Base-by-base conservation (phyloP, 2,888 invertebrate genomes). In the Ellobium chinense region DNA sequence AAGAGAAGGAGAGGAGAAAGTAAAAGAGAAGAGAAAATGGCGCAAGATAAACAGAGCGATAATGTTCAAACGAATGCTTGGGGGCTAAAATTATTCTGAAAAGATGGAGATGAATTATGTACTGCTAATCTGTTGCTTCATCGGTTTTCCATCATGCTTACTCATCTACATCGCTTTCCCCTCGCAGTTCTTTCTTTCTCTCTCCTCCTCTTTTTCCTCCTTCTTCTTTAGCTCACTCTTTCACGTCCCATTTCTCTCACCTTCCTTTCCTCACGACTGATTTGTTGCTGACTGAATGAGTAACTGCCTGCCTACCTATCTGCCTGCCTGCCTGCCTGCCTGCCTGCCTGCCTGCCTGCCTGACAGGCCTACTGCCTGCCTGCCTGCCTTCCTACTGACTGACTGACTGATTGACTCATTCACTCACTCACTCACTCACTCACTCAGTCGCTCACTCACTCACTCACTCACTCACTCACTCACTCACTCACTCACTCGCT, bases 401-500 rank as follows among this genome's bases (percentile, higher is more conserved):
- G 9, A 12, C 46, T 60, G 27, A 18, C 24, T 24, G 5, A 14
- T 5, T 60, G 5, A 9, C 60, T 24, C 60, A 7, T 60, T 21
- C 27, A 60, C 60, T 60, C 34, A 7, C 60, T 24, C 36, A 58
- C 34, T 2, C 60, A 29, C 58, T 56, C 34, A 29, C 72, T 18
- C 70, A 14, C 56, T 36, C 56, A 54, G 54, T 34, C 70, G 29
- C 56, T 4, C 54, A 70, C 29, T 21, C 27, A 70, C 56, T 24
- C 70, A 70, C 70, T 21, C 56, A 56, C 27, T 9, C 70, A 70
- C 70, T 7, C 68, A 68, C 63, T n/a, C 68, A 68, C 37, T 12
- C 68, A 68, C 68, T 12, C 68, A 68, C 68, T 12, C 34, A n/a
- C n/a, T n/a, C n/a, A n/a, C n/a, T n/a, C n/a, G n/a, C n/a, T n/a